phyloP scores from a whole-genome alignment of 2,113 vertebrate genomes.

The Tachycineta bicolor region DNA sequence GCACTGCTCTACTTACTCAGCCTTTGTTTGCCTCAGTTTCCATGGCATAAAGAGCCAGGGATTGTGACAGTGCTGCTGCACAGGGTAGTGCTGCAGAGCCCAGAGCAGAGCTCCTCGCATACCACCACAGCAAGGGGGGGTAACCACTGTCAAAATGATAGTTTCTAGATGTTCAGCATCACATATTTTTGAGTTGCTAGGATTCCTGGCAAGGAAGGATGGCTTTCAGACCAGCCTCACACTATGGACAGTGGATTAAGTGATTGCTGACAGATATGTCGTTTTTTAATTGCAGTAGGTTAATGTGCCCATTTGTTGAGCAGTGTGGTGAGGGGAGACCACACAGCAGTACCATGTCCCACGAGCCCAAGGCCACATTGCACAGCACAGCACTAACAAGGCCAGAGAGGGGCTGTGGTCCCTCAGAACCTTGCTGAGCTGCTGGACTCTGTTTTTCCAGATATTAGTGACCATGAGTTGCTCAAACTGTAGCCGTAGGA shows the following conservation, averaged over 20 bases:
- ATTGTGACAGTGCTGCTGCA: neutral
- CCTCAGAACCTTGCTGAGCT: neutral
- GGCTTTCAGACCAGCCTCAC: neutral
- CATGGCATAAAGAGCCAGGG: neutral
- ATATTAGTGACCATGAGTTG: neutral
- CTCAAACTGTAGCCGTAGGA: neutral
- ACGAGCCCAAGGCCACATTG: rapidly evolving
- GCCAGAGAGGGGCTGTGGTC: neutral
- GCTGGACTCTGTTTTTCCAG: neutral
- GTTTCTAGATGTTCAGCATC: neutral
- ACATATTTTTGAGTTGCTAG: neutral
- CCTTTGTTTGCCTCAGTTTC: conserved; percentile 59
- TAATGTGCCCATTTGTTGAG: rapidly evolving
- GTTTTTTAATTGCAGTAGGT: neutral
- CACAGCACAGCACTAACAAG: neutral
- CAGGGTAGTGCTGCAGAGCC: neutral
- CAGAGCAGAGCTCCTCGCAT: neutral
- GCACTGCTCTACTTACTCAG: conserved; percentile 24
- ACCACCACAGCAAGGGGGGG: neutral
- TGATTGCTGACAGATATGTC: neutral
- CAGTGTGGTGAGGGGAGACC: neutral
- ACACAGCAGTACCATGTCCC: neutral
- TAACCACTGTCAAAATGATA: neutral
- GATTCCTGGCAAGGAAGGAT: neutral
- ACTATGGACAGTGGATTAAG: neutral